These are phyloP conservation scores for Acromyrmex charruanus DNA, from an alignment of 1,140 invertebrate species.

Conservation along the genomic window DNA sequence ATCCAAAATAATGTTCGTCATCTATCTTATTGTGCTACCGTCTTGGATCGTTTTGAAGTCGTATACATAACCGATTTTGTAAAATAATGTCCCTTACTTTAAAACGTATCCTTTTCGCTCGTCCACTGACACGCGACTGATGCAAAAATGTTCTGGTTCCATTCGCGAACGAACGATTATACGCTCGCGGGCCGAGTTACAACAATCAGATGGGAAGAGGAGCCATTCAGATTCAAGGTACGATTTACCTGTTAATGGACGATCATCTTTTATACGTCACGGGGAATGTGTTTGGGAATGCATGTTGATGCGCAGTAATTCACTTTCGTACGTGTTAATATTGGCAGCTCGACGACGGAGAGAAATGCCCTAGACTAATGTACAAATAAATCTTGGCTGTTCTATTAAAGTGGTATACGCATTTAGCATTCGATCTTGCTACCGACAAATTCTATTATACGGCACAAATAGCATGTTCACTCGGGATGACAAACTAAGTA, in stretches of 20 bases:
- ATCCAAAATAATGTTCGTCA: conserved; percentile 79
- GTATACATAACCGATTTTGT: conserved; percentile 61
- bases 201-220: conserved; percentile 46
- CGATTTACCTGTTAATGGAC: conserved; percentile 71
- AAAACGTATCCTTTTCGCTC: conserved; percentile 54
- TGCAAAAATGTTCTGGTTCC: conserved; percentile 58
- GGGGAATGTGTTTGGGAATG: conserved; percentile 72
- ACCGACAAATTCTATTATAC: conserved; percentile 64
- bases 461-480: conserved; percentile 41
- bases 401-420: conserved; percentile 63
- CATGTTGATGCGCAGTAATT: conserved; percentile 76
- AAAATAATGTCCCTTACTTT: conserved; percentile 61
- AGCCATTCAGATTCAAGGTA: conserved; percentile 57
- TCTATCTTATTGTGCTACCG: conserved; percentile 79
- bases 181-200: conserved; percentile 27
- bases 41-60: conserved; percentile 66
- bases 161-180: conserved; percentile 47
- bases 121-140: conserved; percentile 34
- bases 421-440: conserved; percentile 62
- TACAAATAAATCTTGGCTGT: conserved; percentile 66
- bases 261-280: conserved; percentile 71
- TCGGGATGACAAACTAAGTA: conserved; percentile 54
- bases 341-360: conserved; percentile 70
- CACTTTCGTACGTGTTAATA: conserved; percentile 78
- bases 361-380: conserved; percentile 73